Conservation (phyloP, 2,797 vertebrate species). For the Chelidonichthys spinosus region DNA sequence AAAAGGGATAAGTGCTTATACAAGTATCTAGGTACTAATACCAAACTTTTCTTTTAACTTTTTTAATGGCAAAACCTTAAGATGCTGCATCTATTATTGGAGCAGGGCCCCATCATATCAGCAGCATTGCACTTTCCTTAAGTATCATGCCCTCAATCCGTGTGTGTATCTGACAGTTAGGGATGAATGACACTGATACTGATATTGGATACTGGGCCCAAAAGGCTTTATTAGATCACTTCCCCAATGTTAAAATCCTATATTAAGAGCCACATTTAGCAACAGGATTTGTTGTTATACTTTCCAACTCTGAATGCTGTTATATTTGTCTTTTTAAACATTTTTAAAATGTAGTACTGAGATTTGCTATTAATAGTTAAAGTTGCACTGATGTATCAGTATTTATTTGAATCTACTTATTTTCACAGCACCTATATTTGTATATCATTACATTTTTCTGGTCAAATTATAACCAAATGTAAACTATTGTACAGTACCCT, state of each 20-base stretch:
- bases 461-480: slow-evolving; percentile 6
- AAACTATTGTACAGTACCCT: slow-evolving; percentile 19
- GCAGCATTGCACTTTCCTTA: slow-evolving; percentile 33
- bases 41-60: slow-evolving; percentile 28
- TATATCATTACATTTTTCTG: slow-evolving; percentile 14
- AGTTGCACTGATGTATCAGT: neutral
- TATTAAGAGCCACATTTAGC: slow-evolving; percentile 26
- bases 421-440: slow-evolving; percentile 17
- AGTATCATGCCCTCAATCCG: slow-evolving; percentile 30
- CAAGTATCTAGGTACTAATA: slow-evolving; percentile 19
- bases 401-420: neutral
- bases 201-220: slow-evolving; percentile 34
- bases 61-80: slow-evolving; percentile 26
- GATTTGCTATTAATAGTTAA: neutral
- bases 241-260: slow-evolving; percentile 20
- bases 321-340: slow-evolving; percentile 19
- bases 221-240: slow-evolving; percentile 19
- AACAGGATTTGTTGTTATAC: slow-evolving; percentile 29
- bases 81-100: slow-evolving; percentile 34
- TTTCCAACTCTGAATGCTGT: slow-evolving; percentile 36
- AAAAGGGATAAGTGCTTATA: slow-evolving; percentile 45
- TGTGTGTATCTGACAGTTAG: slow-evolving; percentile 38
- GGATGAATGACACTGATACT: slow-evolving; percentile 43
- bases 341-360: slow-evolving; percentile 23
- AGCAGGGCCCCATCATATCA: slow-evolving; percentile 34